A percentile compares a stretch with the other conserved stretches of the same genome.
Conservation (phyloP, 2,113 vertebrate species). For the human region DNA sequence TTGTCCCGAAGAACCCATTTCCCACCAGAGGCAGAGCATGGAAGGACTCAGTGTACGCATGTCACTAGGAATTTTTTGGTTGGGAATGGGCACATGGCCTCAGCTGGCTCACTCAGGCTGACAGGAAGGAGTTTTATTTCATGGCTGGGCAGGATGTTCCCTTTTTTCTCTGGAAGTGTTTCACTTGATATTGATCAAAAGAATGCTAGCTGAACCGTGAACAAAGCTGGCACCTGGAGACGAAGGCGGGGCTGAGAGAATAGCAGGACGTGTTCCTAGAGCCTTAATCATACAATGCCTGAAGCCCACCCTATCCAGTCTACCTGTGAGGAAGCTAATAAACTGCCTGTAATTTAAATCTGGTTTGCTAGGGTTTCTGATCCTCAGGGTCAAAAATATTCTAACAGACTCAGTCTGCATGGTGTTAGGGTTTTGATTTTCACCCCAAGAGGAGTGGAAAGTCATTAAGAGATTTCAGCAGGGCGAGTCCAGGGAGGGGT, state of each 20-base stretch:
- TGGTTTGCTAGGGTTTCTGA: background rate
- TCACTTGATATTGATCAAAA: background rate
- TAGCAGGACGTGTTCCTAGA: background rate
- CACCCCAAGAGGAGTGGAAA: background rate
- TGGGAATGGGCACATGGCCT: background rate
- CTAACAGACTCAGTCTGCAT: background rate
- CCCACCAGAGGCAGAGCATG: background rate
- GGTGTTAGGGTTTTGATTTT: background rate
- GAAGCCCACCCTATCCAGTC: background rate
- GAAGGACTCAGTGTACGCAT: background rate
- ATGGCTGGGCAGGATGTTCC: background rate
- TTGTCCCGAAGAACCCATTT: background rate
- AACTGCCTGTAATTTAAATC: background rate
- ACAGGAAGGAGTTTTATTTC: background rate
- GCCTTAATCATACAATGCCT: background rate
- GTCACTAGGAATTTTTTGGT: background rate
- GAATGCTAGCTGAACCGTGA: background rate
- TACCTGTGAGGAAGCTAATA: background rate
- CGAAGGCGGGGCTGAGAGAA: background rate
- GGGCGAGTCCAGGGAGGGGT: background rate
- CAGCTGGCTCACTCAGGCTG: background rate
- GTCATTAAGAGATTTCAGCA: background rate
- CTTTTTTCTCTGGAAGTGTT: background rate
- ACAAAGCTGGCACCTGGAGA: background rate
- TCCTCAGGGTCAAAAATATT: background rate